Evolutionary conservation across 2,888 invertebrate species (phyloP).

Genomic region (Caenorhabditis virilis): DNA sequence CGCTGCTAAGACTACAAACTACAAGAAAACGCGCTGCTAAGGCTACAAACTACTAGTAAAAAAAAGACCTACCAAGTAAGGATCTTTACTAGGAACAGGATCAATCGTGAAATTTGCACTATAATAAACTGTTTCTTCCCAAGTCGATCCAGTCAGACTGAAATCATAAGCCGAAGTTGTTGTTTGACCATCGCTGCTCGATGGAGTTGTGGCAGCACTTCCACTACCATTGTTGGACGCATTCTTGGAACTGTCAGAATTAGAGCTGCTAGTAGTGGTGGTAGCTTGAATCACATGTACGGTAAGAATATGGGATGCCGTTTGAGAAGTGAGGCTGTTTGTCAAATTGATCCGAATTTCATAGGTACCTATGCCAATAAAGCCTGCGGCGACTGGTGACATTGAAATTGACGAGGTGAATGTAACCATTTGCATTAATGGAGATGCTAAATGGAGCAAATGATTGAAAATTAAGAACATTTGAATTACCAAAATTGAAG

Average conservation of each 20-base stretch:
- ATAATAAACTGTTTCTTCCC: conserved; percentile 15
- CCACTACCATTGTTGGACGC: background rate
- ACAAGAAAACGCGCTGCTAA: no score
- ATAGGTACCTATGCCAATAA: conserved; percentile 8
- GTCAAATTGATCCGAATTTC: conserved; percentile 25
- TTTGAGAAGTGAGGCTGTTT: conserved; percentile 2
- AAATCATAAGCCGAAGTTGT: conserved; percentile 16
- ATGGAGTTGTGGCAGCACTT: background rate
- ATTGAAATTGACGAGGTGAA: conserved; percentile 3
- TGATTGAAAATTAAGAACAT: background rate
- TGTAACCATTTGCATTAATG: background rate
- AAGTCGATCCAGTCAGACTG: conserved; percentile 1
- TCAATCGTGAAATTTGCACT: conserved; percentile 6
- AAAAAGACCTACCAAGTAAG: background rate
- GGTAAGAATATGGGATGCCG: conserved; percentile 11
- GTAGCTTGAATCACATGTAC: conserved; percentile 12
- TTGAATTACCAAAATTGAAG: conserved; percentile 6
- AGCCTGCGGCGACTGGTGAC: background rate
- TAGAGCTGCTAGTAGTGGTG: conserved; percentile 2
- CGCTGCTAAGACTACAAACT: background rate
- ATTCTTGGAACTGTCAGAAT: background rate
- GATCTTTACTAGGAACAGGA: conserved; percentile 20
- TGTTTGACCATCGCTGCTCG: background rate
- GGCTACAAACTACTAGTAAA: background rate
- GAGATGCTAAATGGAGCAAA: no score